Percentiles rank a stretch among this genome's conserved stretches.
Conservation (phyloP, 2,888 invertebrate genomes). For the Cheilosia vulpina region DNA sequence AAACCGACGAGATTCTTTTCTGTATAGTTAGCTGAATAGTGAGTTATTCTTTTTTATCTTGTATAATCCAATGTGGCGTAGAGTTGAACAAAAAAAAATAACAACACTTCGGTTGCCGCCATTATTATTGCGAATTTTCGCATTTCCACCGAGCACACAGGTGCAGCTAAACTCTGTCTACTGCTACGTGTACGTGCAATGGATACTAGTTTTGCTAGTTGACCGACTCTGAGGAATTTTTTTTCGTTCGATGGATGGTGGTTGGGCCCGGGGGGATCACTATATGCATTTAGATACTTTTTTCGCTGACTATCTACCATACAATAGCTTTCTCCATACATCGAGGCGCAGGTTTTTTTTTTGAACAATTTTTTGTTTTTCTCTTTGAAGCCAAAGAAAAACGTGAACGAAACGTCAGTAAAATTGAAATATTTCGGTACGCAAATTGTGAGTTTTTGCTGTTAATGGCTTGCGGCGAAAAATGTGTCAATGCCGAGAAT, state of each 20-base stretch:
- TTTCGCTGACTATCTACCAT: conserved; percentile 27
- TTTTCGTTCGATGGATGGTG: conserved; percentile 10
- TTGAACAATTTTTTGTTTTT: conserved; percentile 1
- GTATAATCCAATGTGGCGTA: neutral
- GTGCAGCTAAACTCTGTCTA: conserved; percentile 22
- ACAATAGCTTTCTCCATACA: conserved; percentile 37
- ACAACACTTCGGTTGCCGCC: conserved; percentile 18
- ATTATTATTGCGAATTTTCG: conserved; percentile 57
- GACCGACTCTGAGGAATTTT: conserved; percentile 59
- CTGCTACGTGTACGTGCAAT: conserved; percentile 44
- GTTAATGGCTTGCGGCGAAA: conserved; percentile 3
- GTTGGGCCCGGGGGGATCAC: conserved; percentile 1
- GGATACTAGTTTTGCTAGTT: conserved; percentile 63
- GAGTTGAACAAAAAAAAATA: neutral
- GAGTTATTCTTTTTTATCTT: neutral
- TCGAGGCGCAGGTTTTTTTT: neutral
- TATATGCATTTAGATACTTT: conserved; percentile 39
- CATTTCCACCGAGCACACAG: conserved; percentile 53
- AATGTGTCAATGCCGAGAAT: conserved; percentile 56
- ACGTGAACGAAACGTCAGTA: conserved; percentile 6
- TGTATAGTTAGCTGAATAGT: conserved; percentile 1
- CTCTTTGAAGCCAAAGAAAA: conserved; percentile 22
- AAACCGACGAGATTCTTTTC: conserved; percentile 27
- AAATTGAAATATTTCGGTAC: conserved; percentile 9
- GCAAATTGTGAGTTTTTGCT: conserved; percentile 28